phyloP scores from a whole-genome alignment of 2,113 vertebrate genomes.

The Sakesphorus luctuosus region DNA sequence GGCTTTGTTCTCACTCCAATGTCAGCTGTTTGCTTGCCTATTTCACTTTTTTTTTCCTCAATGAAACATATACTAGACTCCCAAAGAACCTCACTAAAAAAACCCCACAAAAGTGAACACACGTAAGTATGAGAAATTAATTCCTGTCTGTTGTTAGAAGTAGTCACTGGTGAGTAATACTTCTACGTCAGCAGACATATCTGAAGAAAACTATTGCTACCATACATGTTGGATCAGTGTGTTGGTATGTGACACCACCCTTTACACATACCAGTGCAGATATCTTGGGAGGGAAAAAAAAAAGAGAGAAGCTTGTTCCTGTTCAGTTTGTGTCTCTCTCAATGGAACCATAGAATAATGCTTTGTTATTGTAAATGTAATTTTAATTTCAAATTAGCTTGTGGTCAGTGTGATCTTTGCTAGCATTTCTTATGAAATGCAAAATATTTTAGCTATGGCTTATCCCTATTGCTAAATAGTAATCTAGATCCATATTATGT shows the following conservation, averaged over 20 bases:
- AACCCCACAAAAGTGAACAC: neutral
- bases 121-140: neutral
- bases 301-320: neutral
- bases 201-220: conserved; percentile 1
- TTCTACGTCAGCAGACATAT: neutral
- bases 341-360: neutral
- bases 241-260: neutral
- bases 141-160: neutral
- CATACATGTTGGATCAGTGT: neutral
- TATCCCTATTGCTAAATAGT: neutral
- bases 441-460: neutral
- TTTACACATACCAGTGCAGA: neutral
- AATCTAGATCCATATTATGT: neutral
- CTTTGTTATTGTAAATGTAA: neutral
- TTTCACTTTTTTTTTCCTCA: neutral
- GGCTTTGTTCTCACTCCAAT: neutral
- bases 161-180: neutral
- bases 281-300: neutral
- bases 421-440: neutral
- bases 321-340: neutral
- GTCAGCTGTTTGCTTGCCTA: neutral
- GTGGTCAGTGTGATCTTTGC: neutral
- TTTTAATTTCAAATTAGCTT: neutral
- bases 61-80: neutral
- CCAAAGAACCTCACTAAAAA: neutral